Conservation (phyloP, 1,140 invertebrate genomes). For the Melitaea cinxia region DNA sequence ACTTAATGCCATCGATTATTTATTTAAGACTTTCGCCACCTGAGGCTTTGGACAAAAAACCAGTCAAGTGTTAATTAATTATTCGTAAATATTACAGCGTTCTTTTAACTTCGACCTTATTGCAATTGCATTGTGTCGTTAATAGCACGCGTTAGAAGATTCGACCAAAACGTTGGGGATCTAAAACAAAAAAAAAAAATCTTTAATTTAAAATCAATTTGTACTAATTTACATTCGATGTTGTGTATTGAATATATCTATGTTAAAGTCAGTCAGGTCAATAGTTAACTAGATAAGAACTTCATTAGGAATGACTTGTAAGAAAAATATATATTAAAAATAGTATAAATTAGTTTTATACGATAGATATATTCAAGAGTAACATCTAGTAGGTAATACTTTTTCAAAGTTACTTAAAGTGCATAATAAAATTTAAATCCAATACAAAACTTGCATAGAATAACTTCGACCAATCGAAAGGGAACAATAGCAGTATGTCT, state of each 20-base stretch:
- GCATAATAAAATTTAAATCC: no score
- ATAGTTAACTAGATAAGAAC: no score
- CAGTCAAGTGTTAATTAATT: conserved; percentile 59
- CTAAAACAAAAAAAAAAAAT: background rate
- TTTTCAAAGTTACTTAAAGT: no score
- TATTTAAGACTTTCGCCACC: conserved; percentile 69
- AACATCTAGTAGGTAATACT: no score
- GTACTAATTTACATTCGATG: background rate
- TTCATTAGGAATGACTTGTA: no score
- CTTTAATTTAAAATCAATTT: conserved; percentile 2
- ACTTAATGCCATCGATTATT: conserved; percentile 68
- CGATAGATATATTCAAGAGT: no score
- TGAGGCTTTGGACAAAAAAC: conserved; percentile 66
- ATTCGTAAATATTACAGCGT: conserved; percentile 20
- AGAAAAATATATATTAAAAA: no score
- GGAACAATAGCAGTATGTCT: conserved; percentile 17
- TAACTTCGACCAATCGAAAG: no score
- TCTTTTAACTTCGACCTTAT: conserved; percentile 31
- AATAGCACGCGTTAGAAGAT: conserved; percentile 26
- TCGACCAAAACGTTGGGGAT: background rate
- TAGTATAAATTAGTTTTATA: no score
- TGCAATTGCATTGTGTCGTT: conserved; percentile 13
- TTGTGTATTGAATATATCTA: no score
- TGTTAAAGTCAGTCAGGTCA: no score
- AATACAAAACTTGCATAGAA: no score